Evolutionary conservation across 2,888 invertebrate genomes (phyloP), one percentile per base, ranked within the genome.

Genomic region (Dione vanillae): DNA sequence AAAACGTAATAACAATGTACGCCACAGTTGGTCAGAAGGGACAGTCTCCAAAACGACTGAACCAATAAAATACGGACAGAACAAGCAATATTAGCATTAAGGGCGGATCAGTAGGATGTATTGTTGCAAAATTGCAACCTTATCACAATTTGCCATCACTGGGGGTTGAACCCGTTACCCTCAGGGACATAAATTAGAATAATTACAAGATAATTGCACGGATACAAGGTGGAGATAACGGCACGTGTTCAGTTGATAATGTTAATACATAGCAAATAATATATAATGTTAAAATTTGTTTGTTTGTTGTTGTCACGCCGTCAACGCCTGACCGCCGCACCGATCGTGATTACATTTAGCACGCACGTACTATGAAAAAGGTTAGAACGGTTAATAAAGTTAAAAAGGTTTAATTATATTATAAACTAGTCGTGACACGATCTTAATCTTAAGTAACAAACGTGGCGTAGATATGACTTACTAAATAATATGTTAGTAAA

Each of bases 141-240:
- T 69, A 73, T 71, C 71, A 65, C 20, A 37, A 49, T 67, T 67
- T 65, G 69, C 58, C 40, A 74, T 70, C 74, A 49, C 43, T 49
- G 56, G 65, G 58, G 66, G 54, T 59, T 37, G 52, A 59, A 65
- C 66, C 49, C 58, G 43, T 45, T 62, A 70, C 72, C 72, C 65
- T 41, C 56, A 20, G 49, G 54, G 45, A 45, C 67, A 62, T 70
- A 72, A 74, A 72, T 72, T 66, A 58, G 58, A 64, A 68, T 74
- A 70, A 74, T 74, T 73, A 70, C 62, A 59, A 59, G 14, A 67
- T 61, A 61, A 61, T 43, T 69, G 69, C 27, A 14, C 27, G 51
- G 51, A 61, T 40, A 35, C 37, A 67, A 65, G 47, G 49, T 47
- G 20, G 49, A 56, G 67, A 67, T 65, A 69, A 62, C 35, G 35